Evolutionary conservation across 2,888 invertebrate genomes (phyloP).

Genomic region (Eugnorisma glareosa): DNA sequence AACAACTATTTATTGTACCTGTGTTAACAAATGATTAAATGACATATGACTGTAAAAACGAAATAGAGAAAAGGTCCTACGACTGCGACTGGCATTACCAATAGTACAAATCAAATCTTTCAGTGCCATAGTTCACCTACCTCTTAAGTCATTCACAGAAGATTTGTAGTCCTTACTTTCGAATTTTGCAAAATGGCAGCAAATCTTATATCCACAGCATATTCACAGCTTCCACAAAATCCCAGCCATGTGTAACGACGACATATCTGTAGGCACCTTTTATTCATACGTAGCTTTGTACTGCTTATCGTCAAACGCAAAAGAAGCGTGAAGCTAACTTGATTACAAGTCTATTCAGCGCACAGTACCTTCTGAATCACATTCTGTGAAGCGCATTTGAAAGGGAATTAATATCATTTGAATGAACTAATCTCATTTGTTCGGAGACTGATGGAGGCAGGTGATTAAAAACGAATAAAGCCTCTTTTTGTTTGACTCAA

Average conservation of each 20-base stretch:
- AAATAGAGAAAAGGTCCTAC: too few species aligned
- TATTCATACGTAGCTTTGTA: background rate
- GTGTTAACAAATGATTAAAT: too few species aligned
- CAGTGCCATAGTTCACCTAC: background rate
- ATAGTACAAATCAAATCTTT: background rate
- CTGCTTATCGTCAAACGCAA: constrained; percentile 33
- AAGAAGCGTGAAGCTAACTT: constrained; percentile 25
- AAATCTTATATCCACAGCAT: background rate
- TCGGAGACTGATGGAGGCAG: constrained; percentile 49
- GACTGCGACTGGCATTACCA: too few species aligned
- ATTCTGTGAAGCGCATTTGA: constrained; percentile 43
- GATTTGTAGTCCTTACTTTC: background rate
- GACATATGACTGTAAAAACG: too few species aligned
- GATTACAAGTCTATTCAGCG: constrained; percentile 50
- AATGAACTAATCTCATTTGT: constrained; percentile 62
- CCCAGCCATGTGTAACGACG: background rate
- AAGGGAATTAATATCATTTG: constrained; percentile 59
- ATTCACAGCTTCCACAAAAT: background rate
- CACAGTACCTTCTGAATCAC: constrained; percentile 23
- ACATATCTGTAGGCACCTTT: background rate
- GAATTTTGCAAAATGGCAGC: background rate
- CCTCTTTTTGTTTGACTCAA: constrained; percentile 53
- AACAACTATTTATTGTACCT: too few species aligned
- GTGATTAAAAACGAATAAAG: constrained; percentile 57
- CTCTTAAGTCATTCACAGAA: background rate